These are phyloP conservation scores for Ctenodactylus gundi DNA, from an alignment of 2,113 vertebrate species.

Conservation along the genomic window DNA sequence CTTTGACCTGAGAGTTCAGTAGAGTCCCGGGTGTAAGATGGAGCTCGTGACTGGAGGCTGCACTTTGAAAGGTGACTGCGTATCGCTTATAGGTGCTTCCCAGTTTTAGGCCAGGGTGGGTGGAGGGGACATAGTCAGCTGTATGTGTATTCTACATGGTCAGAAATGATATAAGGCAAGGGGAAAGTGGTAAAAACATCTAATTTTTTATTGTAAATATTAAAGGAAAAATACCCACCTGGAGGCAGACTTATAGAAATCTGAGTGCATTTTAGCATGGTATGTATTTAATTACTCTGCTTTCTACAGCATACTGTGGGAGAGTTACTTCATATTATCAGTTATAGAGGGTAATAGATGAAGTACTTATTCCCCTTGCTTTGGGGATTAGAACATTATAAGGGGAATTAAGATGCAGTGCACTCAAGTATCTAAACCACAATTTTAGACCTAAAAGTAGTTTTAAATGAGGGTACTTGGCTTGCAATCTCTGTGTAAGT, in stretches of 20 bases:
- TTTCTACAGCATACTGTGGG: conserved; percentile 46
- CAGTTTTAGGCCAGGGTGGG: background rate
- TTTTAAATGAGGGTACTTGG: conserved; percentile 77
- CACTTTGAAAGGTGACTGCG: background rate
- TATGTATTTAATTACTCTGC: conserved; percentile 72
- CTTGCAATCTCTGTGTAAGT: conserved; percentile 81
- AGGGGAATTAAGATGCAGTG: conserved; percentile 79
- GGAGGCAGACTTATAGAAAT: conserved; percentile 61
- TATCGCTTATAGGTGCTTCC: background rate
- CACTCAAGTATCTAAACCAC: conserved; percentile 79
- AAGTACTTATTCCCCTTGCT: conserved; percentile 58
- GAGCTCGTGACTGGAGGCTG: background rate
- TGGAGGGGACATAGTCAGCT: background rate
- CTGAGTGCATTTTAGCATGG: conserved; percentile 66
- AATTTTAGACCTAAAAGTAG: conserved; percentile 83
- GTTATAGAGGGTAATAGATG: conserved; percentile 66
- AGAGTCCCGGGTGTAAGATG: background rate
- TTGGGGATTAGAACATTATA: conserved; percentile 77
- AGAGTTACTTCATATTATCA: conserved; percentile 69
- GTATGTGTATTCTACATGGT: background rate
- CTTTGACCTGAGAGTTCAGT: no score
- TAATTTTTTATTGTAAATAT: background rate
- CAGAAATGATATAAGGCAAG: background rate
- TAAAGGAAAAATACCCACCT: conserved; percentile 62
- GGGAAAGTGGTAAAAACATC: background rate